Evolutionary conservation across 2,888 invertebrate genomes (phyloP).

Genomic region (Drosophila lacicola): DNA sequence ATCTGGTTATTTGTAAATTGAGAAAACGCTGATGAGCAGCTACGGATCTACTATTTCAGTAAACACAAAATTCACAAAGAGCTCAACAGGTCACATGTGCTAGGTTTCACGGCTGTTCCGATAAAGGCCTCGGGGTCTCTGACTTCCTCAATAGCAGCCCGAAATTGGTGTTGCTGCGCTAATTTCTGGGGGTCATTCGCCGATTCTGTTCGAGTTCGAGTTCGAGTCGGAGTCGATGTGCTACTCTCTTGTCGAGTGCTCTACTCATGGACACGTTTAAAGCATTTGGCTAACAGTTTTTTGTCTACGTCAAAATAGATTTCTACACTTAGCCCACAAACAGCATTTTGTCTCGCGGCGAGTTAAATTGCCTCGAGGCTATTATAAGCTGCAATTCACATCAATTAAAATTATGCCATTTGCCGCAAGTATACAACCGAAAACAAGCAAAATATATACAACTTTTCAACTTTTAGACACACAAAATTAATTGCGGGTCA

Average conservation of each 20-base stretch:
- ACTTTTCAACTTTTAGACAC: conserved; percentile 39
- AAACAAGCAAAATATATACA: conserved; percentile 24
- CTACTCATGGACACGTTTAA: conserved; percentile 65
- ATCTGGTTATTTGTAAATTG: conserved; percentile 4
- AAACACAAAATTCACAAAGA: conserved; percentile 7
- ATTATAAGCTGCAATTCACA: conserved; percentile 41
- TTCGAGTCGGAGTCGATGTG: neutral
- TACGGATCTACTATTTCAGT: conserved; percentile 2
- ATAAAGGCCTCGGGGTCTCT: conserved; percentile 43
- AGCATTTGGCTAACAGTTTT: conserved; percentile 60
- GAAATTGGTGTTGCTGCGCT: conserved; percentile 28
- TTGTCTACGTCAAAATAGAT: conserved; percentile 46
- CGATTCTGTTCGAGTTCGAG: conserved; percentile 12
- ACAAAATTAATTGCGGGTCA: conserved; percentile 45
- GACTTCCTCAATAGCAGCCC: conserved; percentile 50
- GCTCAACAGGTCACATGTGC: conserved; percentile 10
- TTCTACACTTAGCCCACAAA: conserved; percentile 57
- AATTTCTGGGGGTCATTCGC: conserved; percentile 49
- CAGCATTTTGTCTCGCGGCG: conserved; percentile 36
- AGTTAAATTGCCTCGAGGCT: conserved; percentile 26
- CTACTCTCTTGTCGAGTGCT: conserved; percentile 45
- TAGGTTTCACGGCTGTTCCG: conserved; percentile 30
- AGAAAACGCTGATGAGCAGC: conserved; percentile 7
- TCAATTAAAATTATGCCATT: conserved; percentile 62
- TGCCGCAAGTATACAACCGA: conserved; percentile 24